These are phyloP conservation scores for Panthera leo DNA, from an alignment of 2,113 vertebrate species.

Conservation along the genomic window DNA sequence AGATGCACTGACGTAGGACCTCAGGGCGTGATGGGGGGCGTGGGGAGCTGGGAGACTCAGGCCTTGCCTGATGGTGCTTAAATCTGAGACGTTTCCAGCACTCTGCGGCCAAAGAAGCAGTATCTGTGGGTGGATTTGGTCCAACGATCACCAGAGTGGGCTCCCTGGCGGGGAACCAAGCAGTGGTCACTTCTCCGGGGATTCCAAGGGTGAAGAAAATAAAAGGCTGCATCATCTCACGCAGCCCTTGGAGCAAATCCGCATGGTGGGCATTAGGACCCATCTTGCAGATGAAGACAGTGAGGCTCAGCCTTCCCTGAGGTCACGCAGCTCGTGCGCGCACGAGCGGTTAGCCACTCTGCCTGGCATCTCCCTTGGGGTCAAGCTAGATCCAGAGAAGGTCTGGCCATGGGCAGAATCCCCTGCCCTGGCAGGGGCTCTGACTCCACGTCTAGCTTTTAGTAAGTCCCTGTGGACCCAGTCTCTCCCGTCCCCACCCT, in stretches of 20 bases:
- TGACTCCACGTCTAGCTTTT: neutral
- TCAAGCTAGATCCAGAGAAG: neutral
- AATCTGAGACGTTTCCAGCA: neutral
- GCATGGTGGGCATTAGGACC: too few relatives aligned
- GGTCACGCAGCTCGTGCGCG: neutral
- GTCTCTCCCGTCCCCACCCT: neutral
- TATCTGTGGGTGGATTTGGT: neutral
- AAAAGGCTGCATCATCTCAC: neutral
- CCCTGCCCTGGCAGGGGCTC: neutral
- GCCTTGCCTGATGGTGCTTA: neutral
- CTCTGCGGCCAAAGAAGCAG: neutral
- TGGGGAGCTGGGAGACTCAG: neutral
- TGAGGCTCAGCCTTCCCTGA: neutral
- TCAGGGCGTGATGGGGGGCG: fast-evolving
- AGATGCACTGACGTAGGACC: neutral
- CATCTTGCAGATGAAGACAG: neutral
- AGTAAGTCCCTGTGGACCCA: neutral
- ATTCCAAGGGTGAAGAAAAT: neutral
- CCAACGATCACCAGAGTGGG: too few relatives aligned
- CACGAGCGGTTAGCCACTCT: too few relatives aligned
- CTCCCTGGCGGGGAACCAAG: neutral
- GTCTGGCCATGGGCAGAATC: neutral
- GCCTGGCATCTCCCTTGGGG: neutral
- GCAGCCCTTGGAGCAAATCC: too few relatives aligned
- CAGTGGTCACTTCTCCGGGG: neutral